Base-by-base conservation (phyloP, 2,797 vertebrate species). In the Sebastes minor region DNA sequence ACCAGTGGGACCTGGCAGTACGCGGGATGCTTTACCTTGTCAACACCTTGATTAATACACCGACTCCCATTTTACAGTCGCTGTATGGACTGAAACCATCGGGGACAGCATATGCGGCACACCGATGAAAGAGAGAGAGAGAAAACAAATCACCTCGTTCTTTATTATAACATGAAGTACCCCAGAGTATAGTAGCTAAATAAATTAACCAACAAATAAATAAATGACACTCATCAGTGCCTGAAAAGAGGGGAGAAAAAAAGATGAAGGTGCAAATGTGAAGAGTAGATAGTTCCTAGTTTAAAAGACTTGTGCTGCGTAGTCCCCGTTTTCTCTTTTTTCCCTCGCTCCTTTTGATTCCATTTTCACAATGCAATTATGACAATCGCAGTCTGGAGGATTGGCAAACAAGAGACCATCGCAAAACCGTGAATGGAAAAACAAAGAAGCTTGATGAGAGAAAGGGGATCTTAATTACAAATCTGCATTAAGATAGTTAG, bases 41-140 rank as follows among this genome's bases (percentile, higher is more conserved):
- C 94, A 94, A 92, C 90, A 90, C 88, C 89, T 94, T 96, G 95
- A 95, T 95, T 95, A 95, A 95, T 96, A 95, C 93, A 91, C 91
- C 83, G 85, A 88, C 90, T 91, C 83, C 74, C 81, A 66, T 91
- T 83, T 86, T 73, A 80, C 83, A 73, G 79, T 74, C 74, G 28
- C 90, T 78, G 86, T 90, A 90, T 67, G 76, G 89, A 84, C 88
- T 83, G 85, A 92, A 53, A 91, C 85, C 94, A 91, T 93, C 78
- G 71, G 94, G 94, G 94, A 94, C 88, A 28, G 82, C 80, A 63
- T 76, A 78, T 84, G 90, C 87, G 67, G 83, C 75, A 64, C 88
- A 80, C 80, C 80, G 76, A 89, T 76, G 82, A 87, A 79, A 71
- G 78, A 81, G 76, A 79, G 83, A 71, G 73, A 74, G 83, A 67